Percentiles rank a stretch among this genome's conserved stretches.
Evolutionary conservation across 1,140 invertebrate genomes (phyloP).

Genomic region (Sogatella furcifera): DNA sequence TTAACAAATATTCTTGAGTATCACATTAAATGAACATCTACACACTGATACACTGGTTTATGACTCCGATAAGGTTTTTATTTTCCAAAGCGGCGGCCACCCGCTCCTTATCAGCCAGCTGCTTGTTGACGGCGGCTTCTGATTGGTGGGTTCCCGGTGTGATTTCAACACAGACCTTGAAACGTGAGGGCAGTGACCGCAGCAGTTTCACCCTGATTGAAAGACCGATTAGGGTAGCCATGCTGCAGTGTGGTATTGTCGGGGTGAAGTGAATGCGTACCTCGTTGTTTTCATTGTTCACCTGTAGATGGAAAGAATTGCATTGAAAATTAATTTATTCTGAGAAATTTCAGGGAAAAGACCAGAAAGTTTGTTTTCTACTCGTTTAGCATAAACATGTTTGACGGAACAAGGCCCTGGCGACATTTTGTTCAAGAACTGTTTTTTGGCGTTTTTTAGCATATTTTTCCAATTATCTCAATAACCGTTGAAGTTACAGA

Average conservation of each 20-base stretch:
- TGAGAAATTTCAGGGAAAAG: too few relatives aligned
- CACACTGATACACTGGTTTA: conserved; percentile 75
- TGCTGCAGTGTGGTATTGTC: conserved; percentile 97
- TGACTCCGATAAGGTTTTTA: conserved; percentile 75
- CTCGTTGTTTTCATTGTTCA: conserved; percentile 57
- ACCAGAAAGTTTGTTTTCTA: too few relatives aligned
- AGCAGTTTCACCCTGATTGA: conserved; percentile 81
- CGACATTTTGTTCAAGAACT: too few relatives aligned
- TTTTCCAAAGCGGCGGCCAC: conserved; percentile 90
- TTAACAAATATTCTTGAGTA: too few relatives aligned
- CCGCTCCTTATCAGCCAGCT: conserved; percentile 94
- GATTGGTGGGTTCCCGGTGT: conserved; percentile 86
- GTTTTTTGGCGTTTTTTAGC: too few relatives aligned
- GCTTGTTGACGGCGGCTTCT: conserved; percentile 91
- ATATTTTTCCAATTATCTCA: too few relatives aligned
- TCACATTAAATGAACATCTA: too few relatives aligned
- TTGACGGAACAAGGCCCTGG: too few relatives aligned
- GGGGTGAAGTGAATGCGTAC: conserved; percentile 84
- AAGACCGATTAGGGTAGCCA: conserved; percentile 94
- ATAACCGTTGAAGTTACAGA: too few relatives aligned
- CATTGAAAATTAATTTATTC: not conserved
- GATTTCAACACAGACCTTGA: conserved; percentile 74
- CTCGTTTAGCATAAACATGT: too few relatives aligned
- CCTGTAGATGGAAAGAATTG: conserved; percentile 29
- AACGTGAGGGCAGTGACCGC: conserved; percentile 70